phyloP scores from a whole-genome alignment of 2,888 invertebrate genomes.

The Apodemia zela region DNA sequence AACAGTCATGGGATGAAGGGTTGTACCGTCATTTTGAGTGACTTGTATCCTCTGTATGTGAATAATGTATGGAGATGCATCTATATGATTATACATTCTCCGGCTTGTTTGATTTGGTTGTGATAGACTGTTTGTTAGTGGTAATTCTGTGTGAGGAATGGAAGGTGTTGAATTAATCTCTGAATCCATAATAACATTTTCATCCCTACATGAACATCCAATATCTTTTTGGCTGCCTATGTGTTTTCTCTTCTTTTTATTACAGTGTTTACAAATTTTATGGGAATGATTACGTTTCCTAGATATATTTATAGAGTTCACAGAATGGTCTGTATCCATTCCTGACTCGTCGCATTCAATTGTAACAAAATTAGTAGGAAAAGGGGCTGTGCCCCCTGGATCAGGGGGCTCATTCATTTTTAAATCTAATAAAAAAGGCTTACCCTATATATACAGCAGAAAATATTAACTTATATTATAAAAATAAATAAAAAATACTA shows the following conservation, averaged over 20 bases:
- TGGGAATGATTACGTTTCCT: too few species aligned
- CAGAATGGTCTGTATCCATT: not conserved
- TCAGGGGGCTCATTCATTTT: too few species aligned
- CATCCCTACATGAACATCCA: not conserved
- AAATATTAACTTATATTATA: too few species aligned
- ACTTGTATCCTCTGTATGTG: not conserved
- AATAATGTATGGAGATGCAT: not conserved
- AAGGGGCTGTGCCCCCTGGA: not conserved
- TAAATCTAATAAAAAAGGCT: too few species aligned
- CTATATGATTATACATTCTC: not conserved
- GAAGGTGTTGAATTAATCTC: not conserved
- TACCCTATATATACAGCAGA: too few species aligned
- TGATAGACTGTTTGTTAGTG: not conserved
- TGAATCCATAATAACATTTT: not conserved
- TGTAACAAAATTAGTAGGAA: not conserved
- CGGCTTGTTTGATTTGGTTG: not conserved
- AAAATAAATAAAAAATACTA: too few species aligned
- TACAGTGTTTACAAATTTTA: not conserved
- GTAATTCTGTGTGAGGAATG: not conserved
- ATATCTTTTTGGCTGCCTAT: not conserved
- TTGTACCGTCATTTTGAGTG: too few species aligned
- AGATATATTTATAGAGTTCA: not conserved
- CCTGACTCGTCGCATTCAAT: too few species aligned
- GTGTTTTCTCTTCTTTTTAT: not conserved
- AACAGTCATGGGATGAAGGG: too few species aligned